Evolutionary conservation across 2,888 invertebrate species (phyloP).

Genomic region (Heliconius ethilla): DNA sequence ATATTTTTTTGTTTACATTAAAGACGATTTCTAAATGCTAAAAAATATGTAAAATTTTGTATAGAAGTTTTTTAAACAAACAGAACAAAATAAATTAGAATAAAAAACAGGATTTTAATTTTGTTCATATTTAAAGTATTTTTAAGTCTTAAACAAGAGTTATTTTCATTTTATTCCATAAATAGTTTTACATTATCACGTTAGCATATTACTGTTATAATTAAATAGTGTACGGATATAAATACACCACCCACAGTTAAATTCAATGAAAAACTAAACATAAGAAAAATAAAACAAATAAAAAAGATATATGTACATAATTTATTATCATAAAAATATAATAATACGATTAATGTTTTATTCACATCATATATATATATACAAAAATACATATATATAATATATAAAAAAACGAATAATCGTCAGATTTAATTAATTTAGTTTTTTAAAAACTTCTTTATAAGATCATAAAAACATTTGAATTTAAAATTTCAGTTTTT

Average conservation of each 20-base stretch:
- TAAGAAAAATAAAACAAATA: background rate
- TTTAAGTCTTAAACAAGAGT: background rate
- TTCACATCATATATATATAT: too few relatives aligned
- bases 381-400: too few relatives aligned
- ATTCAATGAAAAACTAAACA: background rate
- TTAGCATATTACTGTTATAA: too few relatives aligned
- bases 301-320: background rate
- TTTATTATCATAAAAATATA: slow-evolving; percentile 3
- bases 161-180: too few relatives aligned
- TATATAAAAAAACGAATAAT: too few relatives aligned
- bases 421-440: background rate
- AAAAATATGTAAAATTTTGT: slow-evolving; percentile 2
- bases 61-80: background rate
- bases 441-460: background rate
- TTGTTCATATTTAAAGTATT: background rate
- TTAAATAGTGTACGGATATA: too few relatives aligned
- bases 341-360: background rate
- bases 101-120: background rate
- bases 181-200: too few relatives aligned
- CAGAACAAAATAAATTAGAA: background rate
- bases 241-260: background rate
- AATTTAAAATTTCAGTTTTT: background rate
- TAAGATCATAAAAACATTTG: background rate
- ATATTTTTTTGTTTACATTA: background rate
- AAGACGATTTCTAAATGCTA: too few relatives aligned